These are phyloP conservation scores for Capricornis sumatraensis DNA, from an alignment of 2,113 vertebrate species.

Conservation along the genomic window DNA sequence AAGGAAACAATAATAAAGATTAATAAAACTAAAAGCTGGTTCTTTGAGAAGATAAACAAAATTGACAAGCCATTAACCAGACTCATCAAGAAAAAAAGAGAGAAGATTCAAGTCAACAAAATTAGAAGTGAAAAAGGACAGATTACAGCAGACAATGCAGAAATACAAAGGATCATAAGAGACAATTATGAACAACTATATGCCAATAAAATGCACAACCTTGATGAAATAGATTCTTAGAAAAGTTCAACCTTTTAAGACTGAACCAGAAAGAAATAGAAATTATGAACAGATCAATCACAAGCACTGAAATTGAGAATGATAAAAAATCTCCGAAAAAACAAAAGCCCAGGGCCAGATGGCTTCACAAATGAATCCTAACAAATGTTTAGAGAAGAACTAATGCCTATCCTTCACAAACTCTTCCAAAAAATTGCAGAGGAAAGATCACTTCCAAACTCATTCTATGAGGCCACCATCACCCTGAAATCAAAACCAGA, in stretches of 20 bases:
- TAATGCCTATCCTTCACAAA: not conserved
- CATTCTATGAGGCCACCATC: not conserved
- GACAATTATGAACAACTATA: not conserved
- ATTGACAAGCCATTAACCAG: not conserved
- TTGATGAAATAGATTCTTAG: not conserved
- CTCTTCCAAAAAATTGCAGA: not conserved
- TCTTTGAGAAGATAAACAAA: not conserved
- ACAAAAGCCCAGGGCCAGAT: not conserved
- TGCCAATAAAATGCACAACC: not conserved
- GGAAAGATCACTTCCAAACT: not conserved
- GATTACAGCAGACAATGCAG: not conserved
- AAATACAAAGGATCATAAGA: not conserved
- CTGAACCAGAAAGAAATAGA: not conserved
- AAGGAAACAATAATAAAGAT: not conserved
- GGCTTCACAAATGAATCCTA: not conserved
- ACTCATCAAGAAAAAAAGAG: not conserved
- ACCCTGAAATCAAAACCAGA: not conserved
- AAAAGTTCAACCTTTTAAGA: not conserved
- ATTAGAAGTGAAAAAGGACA: not conserved
- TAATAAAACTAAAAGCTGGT: not conserved
- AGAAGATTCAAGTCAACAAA: not conserved
- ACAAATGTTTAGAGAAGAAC: not conserved
- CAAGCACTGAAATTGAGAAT: not conserved
- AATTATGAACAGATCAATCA: not conserved
- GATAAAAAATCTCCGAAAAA: not conserved